Percentiles rank a stretch among this genome's conserved stretches.
These are phyloP conservation scores for Falco peregrinus DNA, from an alignment of 2,797 vertebrate species.

Conservation along the genomic window DNA sequence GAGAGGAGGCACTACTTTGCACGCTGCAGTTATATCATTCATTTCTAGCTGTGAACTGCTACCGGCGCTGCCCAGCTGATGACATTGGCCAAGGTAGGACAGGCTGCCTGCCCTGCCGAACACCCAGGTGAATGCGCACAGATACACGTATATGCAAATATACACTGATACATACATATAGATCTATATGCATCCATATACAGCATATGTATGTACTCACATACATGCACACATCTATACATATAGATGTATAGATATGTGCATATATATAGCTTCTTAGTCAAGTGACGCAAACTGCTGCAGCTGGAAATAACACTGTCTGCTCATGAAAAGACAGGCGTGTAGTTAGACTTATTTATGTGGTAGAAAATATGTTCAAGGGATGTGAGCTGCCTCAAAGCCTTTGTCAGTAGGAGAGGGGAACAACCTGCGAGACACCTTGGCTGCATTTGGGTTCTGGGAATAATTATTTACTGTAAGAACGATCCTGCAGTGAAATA, in stretches of 20 bases:
- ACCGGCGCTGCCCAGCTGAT: neutral
- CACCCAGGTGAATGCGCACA: neutral
- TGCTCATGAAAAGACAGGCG: conserved; percentile 28
- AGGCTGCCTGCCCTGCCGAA: neutral
- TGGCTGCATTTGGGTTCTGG: neutral
- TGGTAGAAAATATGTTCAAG: conserved; percentile 10
- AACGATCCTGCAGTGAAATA: neutral
- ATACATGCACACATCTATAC: neutral
- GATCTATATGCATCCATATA: neutral
- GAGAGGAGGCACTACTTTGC: neutral
- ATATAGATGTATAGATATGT: neutral
- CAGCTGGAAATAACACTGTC: conserved; percentile 60
- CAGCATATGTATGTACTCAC: neutral
- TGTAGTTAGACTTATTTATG: conserved; percentile 39
- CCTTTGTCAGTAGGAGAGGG: neutral
- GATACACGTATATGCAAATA: neutral
- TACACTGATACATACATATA: neutral
- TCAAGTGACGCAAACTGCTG: conserved; percentile 55
- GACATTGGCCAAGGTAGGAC: neutral
- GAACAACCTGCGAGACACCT: neutral
- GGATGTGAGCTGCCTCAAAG: conserved; percentile 35
- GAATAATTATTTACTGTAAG: neutral
- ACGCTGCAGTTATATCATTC: neutral
- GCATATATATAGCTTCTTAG: conserved; percentile 54
- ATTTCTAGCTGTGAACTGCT: neutral